Conservation (phyloP, 2,797 vertebrate species). For the Pampus argenteus region DNA sequence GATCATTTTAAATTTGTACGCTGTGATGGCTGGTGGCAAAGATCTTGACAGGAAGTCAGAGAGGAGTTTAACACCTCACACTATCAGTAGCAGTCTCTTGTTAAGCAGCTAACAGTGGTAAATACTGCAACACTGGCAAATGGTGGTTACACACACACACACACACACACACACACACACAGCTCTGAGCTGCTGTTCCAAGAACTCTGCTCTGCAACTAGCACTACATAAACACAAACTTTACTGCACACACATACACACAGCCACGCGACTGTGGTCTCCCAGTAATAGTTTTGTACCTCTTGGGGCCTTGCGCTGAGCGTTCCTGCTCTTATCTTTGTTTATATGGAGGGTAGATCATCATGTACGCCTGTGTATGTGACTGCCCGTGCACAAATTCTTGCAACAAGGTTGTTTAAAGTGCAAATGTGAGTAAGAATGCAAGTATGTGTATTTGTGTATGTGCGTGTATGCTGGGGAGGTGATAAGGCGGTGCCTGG, state of each 20-base stretch:
- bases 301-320: constrained; percentile 80
- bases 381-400: constrained; percentile 51
- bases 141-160: constrained; percentile 36
- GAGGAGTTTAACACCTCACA: constrained; percentile 63
- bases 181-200: constrained; percentile 31
- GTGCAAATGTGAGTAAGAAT: constrained; percentile 62
- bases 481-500: constrained; percentile 89
- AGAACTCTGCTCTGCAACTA: constrained; percentile 37
- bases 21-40: constrained; percentile 53
- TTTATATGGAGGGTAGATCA: constrained; percentile 91
- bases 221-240: constrained; percentile 56
- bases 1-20: constrained; percentile 40
- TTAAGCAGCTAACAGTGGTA: constrained; percentile 39
- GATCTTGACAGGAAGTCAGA: constrained; percentile 57
- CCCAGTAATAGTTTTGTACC: constrained; percentile 82
- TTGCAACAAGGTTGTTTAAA: constrained; percentile 62
- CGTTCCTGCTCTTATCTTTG: constrained; percentile 91
- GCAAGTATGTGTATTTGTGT: constrained; percentile 44
- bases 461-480: constrained; percentile 71
- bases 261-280: constrained; percentile 84
- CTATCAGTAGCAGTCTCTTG: constrained; percentile 27
- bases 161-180: constrained; percentile 41
- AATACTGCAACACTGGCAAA: constrained; percentile 43
- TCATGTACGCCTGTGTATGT: constrained; percentile 64
- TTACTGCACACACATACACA: constrained; percentile 34